Conservation (phyloP, 1,140 invertebrate genomes). For the Aphis gossypii region DNA sequence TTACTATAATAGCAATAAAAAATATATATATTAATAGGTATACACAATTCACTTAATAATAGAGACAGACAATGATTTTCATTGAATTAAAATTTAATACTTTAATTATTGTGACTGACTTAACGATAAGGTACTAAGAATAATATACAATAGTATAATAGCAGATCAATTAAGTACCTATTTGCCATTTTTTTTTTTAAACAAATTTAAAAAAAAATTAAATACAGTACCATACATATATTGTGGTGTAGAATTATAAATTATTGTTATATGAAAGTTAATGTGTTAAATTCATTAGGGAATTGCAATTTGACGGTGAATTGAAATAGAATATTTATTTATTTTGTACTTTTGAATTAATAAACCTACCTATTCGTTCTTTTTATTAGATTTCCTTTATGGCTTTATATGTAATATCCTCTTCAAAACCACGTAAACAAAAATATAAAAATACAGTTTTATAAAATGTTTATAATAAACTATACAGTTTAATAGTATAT, state of each 20-base stretch:
- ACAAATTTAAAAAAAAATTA: background rate
- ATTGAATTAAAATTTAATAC: background rate
- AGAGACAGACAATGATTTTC: background rate
- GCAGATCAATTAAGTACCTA: background rate
- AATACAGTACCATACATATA: background rate
- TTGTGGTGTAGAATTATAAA: background rate
- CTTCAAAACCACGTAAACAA: background rate
- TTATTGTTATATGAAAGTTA: background rate
- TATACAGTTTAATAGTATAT: background rate
- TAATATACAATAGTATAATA: background rate
- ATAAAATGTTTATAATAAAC: background rate
- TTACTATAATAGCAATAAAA: background rate
- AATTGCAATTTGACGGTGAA: background rate
- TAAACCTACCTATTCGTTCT: background rate
- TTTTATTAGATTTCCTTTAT: background rate
- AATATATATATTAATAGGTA: background rate
- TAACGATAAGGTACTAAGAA: background rate
- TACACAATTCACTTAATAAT: background rate
- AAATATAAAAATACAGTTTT: background rate
- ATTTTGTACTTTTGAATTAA: slow-evolving; percentile 14
- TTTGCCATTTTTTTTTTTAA: background rate
- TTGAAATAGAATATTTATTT: background rate
- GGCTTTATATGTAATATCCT: background rate
- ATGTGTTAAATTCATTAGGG: background rate
- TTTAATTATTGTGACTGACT: background rate